Base-by-base conservation (phyloP, 2,888 invertebrate genomes). In the Lasioglossum pauxillum region DNA sequence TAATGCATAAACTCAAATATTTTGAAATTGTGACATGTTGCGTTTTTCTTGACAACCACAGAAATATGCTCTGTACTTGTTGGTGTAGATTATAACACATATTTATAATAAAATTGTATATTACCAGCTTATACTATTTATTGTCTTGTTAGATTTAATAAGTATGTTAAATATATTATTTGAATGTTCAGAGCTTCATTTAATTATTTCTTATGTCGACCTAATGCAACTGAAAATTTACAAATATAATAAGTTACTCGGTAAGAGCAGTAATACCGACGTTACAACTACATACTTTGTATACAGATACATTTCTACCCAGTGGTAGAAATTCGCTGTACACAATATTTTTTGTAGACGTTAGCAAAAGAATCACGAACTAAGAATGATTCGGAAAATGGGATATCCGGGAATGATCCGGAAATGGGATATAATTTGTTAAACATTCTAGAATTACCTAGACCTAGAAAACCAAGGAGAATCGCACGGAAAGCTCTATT, bases 21-120 rank as follows among this genome's bases (percentile, higher is more conserved):
- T 31, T 31, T 31, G 31, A 31, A 31, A 31, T 31, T 31, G 31
- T 31, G 31, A 31, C 31, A 31, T 31, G 31, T 2, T 1, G 31
- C 31, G 31, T 31, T 31, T 31, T 31, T 31, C 31, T 31, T 31
- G 31, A 31, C 31, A 31, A 31, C 31, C 31, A 31, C 31, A 31
- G 31, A 31, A 31, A 73, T 78, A 69, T 8, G 49, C 74, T 85
- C 79, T 38, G 74, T 60, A 41, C 80, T 83, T 81, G 80, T 85
- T 85, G 41, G 71, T 78, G 77, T 89, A 84, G 81, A 77, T 76
- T 74, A 53, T 81, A 84, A 78, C 35, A 78, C 72, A 74, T 41
- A 83, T 87, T 89, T 91, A 80, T 89, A 91, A 90, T 88, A 82
- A 85, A 91, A 79, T 64, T 90, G 75, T 87, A 87, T 41, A 72